These are phyloP conservation scores for Bufo bufo DNA, from an alignment of 2,113 vertebrate species.

Conservation along the genomic window DNA sequence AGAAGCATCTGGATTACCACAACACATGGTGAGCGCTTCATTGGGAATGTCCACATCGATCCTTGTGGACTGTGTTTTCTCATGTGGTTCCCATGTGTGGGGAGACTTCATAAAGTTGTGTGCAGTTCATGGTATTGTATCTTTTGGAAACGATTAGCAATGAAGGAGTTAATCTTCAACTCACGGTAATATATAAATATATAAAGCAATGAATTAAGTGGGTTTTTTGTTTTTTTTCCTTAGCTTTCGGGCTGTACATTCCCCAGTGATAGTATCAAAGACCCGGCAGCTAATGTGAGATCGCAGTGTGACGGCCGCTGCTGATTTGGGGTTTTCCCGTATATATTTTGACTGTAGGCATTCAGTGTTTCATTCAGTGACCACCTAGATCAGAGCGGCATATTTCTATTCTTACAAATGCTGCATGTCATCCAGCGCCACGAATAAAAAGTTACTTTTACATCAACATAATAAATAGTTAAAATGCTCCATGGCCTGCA, in stretches of 20 bases:
- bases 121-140: background rate
- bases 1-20: background rate
- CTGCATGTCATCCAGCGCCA: no score
- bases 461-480: no score
- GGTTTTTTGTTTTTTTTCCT: background rate
- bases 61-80: background rate
- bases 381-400: background rate
- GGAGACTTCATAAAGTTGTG: background rate
- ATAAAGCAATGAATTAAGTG: background rate
- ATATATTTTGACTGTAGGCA: background rate
- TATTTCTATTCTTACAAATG: no score
- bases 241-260: constrained; percentile 30
- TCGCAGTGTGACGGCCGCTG: background rate
- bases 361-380: background rate
- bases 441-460: no score
- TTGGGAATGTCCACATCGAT: background rate
- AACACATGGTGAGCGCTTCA: background rate
- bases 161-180: constrained; percentile 1
- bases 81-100: background rate
- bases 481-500: no score
- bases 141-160: background rate
- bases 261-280: background rate
- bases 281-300: background rate
- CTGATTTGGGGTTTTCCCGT: constrained; percentile 6
- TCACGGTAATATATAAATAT: background rate